phyloP scores from a whole-genome alignment of 2,113 vertebrate genomes.

The Indicator maculatus region DNA sequence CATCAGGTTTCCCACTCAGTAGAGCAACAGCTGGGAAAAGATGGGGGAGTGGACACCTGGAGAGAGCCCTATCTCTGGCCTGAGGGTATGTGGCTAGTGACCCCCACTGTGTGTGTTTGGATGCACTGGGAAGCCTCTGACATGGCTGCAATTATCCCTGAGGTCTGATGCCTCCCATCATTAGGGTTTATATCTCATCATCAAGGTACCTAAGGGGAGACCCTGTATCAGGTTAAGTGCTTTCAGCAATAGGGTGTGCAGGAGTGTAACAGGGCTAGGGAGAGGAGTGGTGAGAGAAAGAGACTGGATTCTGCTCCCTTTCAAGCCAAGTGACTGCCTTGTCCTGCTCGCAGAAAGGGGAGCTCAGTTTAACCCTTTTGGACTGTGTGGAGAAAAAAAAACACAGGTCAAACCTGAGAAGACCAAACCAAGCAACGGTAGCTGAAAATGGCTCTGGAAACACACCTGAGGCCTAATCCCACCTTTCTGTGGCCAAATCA shows the following conservation, averaged over 20 bases:
- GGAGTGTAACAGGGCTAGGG: neutral
- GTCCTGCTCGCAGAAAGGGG: neutral
- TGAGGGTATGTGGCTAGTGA: neutral
- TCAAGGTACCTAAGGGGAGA: fast-evolving
- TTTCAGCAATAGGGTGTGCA: neutral
- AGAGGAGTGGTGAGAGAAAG: neutral
- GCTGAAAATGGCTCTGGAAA: neutral
- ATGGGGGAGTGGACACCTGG: neutral
- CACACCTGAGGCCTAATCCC: neutral
- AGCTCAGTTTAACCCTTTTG: neutral
- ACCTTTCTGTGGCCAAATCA: neutral
- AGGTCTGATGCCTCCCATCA: fast-evolving
- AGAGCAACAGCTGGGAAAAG: neutral
- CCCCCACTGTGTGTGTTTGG: neutral
- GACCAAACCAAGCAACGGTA: neutral
- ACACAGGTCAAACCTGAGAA: fast-evolving
- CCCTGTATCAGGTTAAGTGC: neutral
- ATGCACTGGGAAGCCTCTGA: neutral
- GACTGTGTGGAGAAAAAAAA: neutral
- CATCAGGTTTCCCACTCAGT: fast-evolving
- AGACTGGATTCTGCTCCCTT: neutral
- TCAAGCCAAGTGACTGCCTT: neutral
- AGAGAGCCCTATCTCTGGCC: neutral
- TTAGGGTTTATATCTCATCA: neutral
- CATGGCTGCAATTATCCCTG: neutral